Conservation (phyloP, 2,797 vertebrate genomes). For the Limosa lapponica region DNA sequence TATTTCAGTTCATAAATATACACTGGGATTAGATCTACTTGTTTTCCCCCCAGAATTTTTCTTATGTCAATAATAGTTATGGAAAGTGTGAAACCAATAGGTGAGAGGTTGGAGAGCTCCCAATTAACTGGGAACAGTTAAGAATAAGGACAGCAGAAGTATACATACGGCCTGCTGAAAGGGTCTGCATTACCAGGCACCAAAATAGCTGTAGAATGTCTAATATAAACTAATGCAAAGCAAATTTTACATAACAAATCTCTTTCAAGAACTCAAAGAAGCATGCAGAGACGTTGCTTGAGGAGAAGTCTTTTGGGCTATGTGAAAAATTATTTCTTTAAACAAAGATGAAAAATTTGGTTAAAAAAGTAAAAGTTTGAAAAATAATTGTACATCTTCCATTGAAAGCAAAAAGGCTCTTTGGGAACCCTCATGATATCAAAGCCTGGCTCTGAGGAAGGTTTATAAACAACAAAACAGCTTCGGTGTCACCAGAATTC, state of each 20-base stretch:
- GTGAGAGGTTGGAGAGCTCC: background rate
- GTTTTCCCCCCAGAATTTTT: background rate
- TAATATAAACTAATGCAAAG: background rate
- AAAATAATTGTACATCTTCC: background rate
- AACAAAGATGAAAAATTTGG: background rate
- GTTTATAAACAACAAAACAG: slow-evolving; percentile 1
- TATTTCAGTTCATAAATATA: background rate
- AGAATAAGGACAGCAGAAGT: background rate
- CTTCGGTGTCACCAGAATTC: background rate
- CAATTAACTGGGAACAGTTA: background rate
- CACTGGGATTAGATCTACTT: background rate
- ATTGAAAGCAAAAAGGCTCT: background rate
- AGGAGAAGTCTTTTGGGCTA: background rate
- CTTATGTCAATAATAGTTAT: background rate
- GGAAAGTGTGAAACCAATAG: background rate
- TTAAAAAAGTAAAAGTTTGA: background rate
- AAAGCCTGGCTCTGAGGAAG: background rate
- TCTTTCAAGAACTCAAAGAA: background rate
- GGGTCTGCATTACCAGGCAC: background rate
- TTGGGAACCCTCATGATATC: background rate
- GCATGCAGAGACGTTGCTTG: background rate
- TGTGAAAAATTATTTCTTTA: background rate
- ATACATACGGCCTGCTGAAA: background rate
- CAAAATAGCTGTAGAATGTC: background rate
- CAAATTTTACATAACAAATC: background rate